Evolutionary conservation across 2,888 invertebrate species (phyloP).

Genomic region (Dynastes tityus): DNA sequence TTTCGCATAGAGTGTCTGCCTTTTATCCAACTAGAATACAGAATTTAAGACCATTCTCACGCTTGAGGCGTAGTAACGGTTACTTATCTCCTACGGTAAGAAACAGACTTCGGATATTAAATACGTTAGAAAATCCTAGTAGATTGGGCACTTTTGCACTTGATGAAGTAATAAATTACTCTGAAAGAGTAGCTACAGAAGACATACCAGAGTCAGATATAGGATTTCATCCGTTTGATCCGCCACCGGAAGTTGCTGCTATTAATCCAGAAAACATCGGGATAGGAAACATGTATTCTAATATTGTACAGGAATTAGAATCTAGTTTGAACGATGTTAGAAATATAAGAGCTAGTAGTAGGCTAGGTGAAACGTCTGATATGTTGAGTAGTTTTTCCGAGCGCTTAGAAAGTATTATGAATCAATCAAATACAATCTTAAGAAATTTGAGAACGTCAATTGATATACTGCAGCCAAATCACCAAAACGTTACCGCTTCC

Average conservation of each 20-base stretch:
- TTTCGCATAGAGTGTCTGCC: constrained; percentile 64
- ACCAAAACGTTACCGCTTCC: constrained; percentile 31
- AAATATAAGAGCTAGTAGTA: constrained; percentile 62
- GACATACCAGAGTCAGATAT: constrained; percentile 58
- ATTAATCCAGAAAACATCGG: constrained; percentile 64
- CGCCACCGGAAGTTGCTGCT: constrained; percentile 60
- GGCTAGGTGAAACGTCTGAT: constrained; percentile 66
- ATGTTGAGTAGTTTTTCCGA: constrained; percentile 68
- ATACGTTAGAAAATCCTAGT: constrained; percentile 33
- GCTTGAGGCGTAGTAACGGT: constrained; percentile 50
- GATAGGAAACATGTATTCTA: constrained; percentile 67
- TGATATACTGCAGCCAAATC: constrained; percentile 61
- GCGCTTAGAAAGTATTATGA: constrained; percentile 66
- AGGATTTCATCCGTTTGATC: constrained; percentile 62
- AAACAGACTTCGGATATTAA: constrained; percentile 49
- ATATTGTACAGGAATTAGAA: constrained; percentile 68
- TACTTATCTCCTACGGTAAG: constrained; percentile 49
- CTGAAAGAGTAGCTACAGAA: constrained; percentile 65
- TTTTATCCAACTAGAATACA: constrained; percentile 66
- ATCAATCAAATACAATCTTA: constrained; percentile 67
- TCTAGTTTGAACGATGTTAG: constrained; percentile 66
- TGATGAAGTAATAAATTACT: constrained; percentile 68
- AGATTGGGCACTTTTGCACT: constrained; percentile 58
- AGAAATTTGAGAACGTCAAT: constrained; percentile 66
- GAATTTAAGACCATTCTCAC: constrained; percentile 57